These are phyloP conservation scores for Cololabis saira DNA, from an alignment of 2,113 vertebrate genomes.

Conservation along the genomic window DNA sequence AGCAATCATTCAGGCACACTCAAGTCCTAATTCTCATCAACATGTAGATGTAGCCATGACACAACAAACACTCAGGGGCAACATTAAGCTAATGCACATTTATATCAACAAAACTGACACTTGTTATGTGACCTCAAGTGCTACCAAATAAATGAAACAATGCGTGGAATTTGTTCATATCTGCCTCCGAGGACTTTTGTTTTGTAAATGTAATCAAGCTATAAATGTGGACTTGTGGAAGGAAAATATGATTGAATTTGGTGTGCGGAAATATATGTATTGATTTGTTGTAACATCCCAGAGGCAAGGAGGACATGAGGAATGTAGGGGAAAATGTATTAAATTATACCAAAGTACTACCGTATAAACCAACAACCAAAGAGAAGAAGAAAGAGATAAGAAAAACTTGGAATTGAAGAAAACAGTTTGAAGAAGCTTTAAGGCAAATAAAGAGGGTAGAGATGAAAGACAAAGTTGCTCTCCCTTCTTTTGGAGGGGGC, in stretches of 20 bases:
- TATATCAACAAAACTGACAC: conserved; percentile 37
- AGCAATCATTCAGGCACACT: conserved; percentile 10
- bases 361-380: not conserved
- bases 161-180: conserved; percentile 42
- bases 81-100: not conserved
- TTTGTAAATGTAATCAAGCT: conserved; percentile 33
- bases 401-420: too few species aligned
- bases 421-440: too few species aligned
- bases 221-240: conserved; percentile 10
- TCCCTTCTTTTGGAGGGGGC: too few species aligned
- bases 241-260: conserved; percentile 21
- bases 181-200: conserved; percentile 36
- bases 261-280: conserved; percentile 20
- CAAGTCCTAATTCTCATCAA: conserved; percentile 13
- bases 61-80: too few species aligned
- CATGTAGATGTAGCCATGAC: conserved; percentile 9
- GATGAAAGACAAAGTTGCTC: too few species aligned
- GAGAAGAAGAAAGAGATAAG: not conserved
- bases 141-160: conserved; percentile 49
- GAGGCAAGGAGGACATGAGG: conserved; percentile 19
- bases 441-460: too few species aligned
- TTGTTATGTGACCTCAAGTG: conserved; percentile 31
- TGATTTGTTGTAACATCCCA: conserved; percentile 13
- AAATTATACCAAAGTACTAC: conserved; percentile 6
- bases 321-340: conserved; percentile 1